These are phyloP conservation scores for Anastrepha obliqua DNA, from an alignment of 1,140 invertebrate genomes.

Conservation along the genomic window DNA sequence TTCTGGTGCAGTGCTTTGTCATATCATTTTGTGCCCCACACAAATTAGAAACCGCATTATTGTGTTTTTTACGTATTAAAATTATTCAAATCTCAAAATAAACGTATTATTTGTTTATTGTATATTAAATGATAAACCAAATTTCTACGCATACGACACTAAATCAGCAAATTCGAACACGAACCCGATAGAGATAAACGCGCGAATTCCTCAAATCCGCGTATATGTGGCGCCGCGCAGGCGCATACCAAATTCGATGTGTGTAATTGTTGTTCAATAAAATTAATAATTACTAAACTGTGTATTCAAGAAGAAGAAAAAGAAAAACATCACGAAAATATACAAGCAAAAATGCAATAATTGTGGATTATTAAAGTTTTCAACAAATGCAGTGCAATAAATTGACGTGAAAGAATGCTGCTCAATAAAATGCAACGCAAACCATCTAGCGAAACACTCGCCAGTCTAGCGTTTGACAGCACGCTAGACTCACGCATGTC, in stretches of 20 bases:
- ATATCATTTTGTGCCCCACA: neutral
- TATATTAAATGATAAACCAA: neutral
- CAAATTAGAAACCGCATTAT: neutral
- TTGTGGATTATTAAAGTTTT: neutral
- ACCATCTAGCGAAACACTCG: conserved; percentile 58
- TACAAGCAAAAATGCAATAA: neutral
- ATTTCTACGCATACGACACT: neutral
- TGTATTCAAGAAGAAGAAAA: neutral
- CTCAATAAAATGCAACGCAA: conserved; percentile 60
- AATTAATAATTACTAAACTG: neutral
- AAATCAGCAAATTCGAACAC: neutral
- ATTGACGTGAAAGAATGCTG: conserved; percentile 61
- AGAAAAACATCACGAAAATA: neutral
- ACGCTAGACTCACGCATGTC: conserved; percentile 66
- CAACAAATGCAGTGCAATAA: neutral
- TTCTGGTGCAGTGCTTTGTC: too few relatives aligned
- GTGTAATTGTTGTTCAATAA: neutral
- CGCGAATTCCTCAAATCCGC: neutral
- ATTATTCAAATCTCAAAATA: neutral
- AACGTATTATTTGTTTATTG: conserved; percentile 37
- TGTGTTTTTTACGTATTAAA: neutral
- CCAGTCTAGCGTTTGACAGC: conserved; percentile 60
- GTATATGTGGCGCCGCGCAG: conserved; percentile 16
- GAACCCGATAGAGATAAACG: conserved; percentile 1
- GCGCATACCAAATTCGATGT: conserved; percentile 9